phyloP scores from a whole-genome alignment of 2,888 invertebrate genomes.

The Tiphia femorata region DNA sequence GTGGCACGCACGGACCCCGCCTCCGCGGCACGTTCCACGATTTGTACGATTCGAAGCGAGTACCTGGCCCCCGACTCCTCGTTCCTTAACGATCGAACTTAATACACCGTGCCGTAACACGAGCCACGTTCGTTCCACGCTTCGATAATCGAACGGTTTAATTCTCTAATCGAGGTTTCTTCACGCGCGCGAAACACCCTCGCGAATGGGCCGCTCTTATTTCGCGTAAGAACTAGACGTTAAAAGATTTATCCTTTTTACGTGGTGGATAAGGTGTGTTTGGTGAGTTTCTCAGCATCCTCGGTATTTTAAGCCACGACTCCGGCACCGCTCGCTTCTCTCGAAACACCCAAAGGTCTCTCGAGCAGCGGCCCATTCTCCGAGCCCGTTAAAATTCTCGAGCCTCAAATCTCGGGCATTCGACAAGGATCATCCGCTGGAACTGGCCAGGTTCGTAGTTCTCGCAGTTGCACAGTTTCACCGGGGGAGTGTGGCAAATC shows the following conservation, averaged over 20 bases:
- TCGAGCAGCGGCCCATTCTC: neutral
- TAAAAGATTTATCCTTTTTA: neutral
- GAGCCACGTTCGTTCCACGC: neutral
- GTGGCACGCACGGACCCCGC: conserved; percentile 34
- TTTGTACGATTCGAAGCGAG: conserved; percentile 40
- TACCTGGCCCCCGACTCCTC: conserved; percentile 20
- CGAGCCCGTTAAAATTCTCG: neutral
- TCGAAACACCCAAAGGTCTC: neutral
- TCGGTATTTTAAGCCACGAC: neutral
- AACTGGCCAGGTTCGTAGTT: conserved; percentile 21
- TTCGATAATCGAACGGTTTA: too few relatives aligned
- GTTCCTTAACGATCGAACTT: too few relatives aligned
- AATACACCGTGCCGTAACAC: neutral
- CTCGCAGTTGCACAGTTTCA: conserved; percentile 10
- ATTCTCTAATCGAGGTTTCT: neutral
- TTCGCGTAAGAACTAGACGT: too few relatives aligned
- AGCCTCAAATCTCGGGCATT: neutral
- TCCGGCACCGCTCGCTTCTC: neutral
- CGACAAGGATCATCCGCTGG: conserved; percentile 1
- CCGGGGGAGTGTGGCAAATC: neutral
- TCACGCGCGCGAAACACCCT: neutral
- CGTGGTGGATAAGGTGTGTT: too few relatives aligned
- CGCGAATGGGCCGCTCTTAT: too few relatives aligned
- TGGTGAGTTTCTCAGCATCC: neutral
- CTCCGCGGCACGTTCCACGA: conserved; percentile 21